Evolutionary conservation across 2,797 vertebrate genomes (phyloP).

Genomic region (Eremophila alpestris): DNA sequence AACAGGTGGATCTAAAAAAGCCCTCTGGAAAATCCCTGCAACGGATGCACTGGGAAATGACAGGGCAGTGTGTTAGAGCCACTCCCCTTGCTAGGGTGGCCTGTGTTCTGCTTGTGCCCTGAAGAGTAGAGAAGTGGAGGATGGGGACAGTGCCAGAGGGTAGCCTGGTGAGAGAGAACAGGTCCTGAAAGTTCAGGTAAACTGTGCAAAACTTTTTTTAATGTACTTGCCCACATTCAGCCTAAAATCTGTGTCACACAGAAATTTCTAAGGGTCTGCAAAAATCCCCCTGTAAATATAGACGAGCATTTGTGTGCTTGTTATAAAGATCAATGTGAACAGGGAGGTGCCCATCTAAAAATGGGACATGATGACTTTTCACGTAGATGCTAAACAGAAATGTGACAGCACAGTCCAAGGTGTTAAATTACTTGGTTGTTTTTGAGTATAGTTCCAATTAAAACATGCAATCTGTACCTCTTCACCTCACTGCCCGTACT

Average conservation of each 20-base stretch:
- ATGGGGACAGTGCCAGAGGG: background rate
- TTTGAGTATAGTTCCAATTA: background rate
- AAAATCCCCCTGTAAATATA: slow-evolving; percentile 13
- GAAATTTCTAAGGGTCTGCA: background rate
- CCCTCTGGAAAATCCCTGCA: slow-evolving; percentile 29
- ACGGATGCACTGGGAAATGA: background rate
- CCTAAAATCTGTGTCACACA: background rate
- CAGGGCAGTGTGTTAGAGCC: background rate
- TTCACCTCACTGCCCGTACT: background rate
- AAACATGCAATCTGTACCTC: background rate
- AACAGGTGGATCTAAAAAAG: slow-evolving; percentile 49
- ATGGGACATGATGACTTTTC: slow-evolving; percentile 26
- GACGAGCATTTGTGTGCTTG: background rate
- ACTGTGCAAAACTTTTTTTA: background rate
- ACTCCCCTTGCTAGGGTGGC: background rate
- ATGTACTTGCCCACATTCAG: background rate
- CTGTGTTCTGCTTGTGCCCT: background rate
- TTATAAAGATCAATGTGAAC: background rate
- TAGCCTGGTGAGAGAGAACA: background rate
- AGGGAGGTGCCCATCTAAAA: slow-evolving; percentile 48
- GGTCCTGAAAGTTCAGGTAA: background rate
- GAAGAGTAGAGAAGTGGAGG: background rate
- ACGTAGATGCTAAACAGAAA: background rate
- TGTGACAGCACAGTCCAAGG: slow-evolving; percentile 1
- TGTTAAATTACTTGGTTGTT: background rate